Evolutionary conservation across 1,140 invertebrate species (phyloP), one percentile per base, ranked within the genome.

Genomic region (Cylas formicarius): DNA sequence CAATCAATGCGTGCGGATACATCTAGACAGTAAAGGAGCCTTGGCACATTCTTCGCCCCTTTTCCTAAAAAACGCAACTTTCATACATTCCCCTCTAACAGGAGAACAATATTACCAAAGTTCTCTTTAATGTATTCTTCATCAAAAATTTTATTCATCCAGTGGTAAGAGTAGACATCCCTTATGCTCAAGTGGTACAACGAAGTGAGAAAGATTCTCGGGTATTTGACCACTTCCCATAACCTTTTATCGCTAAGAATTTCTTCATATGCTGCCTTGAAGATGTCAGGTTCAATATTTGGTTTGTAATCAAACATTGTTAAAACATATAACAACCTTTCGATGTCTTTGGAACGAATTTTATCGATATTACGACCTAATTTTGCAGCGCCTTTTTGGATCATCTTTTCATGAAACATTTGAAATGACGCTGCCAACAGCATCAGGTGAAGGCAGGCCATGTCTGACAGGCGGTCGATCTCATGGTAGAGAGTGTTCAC

Each of bases 291-390:
- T 27, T 62, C 54, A 17, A 61, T 63, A 49, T 62, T 21, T 8
- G 66, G 65, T 9, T 63, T 42, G 33, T 67, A 61, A 55, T 75
- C 69, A 23, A 74, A 76, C 41, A 70, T 63, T 3, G 59, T 61
- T 14, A 78, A 59, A 2, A 62, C 58, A 40, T 73, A 67, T 3
- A 71, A 48, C 2, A 80, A 58, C 43, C 78, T 66, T 62, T 82
- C 80, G 7, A 81, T 57, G 49, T 82, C 79, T 63, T 82, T 82
- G 0, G 81, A 31, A 36, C 78, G 67, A 0, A 67, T 54, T 1
- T 37, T 17, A 2, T 61, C 23, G 6, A 60, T 32, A 48, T 48
- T 28, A 16, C 51, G 40, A 6, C 48, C 36, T 4, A 51, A 50
- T 50, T 52, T 56, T 41, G 55, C 20, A 11, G 28, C 50, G 27